Evolutionary conservation across 2,113 vertebrate genomes (phyloP), one percentile per base, ranked within the genome.

Genomic region (Brachyistius frenatus): DNA sequence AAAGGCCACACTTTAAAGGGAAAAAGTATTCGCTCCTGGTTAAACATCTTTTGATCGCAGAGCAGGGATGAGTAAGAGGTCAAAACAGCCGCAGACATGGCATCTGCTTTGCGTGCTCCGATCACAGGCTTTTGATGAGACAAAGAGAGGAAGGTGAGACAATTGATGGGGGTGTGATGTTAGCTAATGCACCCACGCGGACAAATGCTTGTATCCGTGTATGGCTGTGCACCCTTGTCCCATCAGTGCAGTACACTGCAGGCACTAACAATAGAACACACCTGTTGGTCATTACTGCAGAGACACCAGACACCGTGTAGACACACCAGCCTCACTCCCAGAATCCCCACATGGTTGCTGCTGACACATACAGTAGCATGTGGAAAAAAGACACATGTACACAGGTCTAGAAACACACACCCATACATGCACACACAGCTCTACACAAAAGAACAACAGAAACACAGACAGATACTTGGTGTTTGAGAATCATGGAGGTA

Each of bases 221-320:
- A 88, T 90, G 88, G 86, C 74, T 70, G 65, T 70, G 66, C 47
- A 37, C 41, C 70, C 68, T 44, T 70, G 60, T 68, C 49, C 64
- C 55, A 31, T 82, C 80, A 73, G 50, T 66, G 39, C 53, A 76
- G 63, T 53, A 52, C 52, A 52, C 73, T 71, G 63, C 77, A 78
- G 60, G 54, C 77, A 49, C 88, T 88, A 91, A 93, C 93, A 93
- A 92, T 91, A 93, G 89, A 71, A 65, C 88, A 69, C 92, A 94
- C 91, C 94, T 94, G 93, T 93, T 89, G 89, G 89, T 88, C 92
- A 86, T 91, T 89, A 91, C 85, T 74, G 65, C 76, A 77, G 64
- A 66, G 86, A 91, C 82, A 92, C 85, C 75, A 88, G 87, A 92
- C 90, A 90, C 89, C 88, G 63, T 64, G 69, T 69, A 87, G 71